Evolutionary conservation across 1,140 invertebrate species (phyloP), one percentile per base, ranked within the genome.

Genomic region (Metopolophium dirhodum): DNA sequence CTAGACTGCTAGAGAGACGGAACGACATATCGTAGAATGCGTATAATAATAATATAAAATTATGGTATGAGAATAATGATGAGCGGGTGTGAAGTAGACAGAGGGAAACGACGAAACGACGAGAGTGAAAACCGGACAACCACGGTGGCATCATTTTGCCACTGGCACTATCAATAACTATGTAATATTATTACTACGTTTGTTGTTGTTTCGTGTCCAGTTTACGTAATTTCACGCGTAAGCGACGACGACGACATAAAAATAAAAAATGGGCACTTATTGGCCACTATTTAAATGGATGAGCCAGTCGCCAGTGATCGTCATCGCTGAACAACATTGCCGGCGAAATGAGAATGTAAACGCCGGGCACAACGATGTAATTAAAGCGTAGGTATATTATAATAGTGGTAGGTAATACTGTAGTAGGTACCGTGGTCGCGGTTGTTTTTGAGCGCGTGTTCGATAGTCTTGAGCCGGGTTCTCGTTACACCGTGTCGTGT

Each of bases 191-290:
- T 20, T n/a, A 77, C 11, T 14, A n/a, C 61, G 61, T n/a, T 18
- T 77, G n/a, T 77, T n/a, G n/a, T 77, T n/a, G 30, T 77, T 77
- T n/a, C 61, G n/a, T n/a, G 61, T 77, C 6, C 6, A 14, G n/a
- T n/a, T 77, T n/a, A 77, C 61, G 30, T 77, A 77, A 77, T 77
- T 77, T 77, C 61, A 77, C 61, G 61, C 61, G 61, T 68, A 68
- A 68, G 61, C 26, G 61, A 77, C 61, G 1, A n/a, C 61, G 30
- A n/a, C 61, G 61, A 18, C n/a, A n/a, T n/a, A n/a, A 18, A 30
- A n/a, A 77, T 77, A n/a, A 77, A 77, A 77, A 4, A 35, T 18
- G 14, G 30, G 23, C 18, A 68, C 30, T 41, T 41, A 41, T 41
- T 41, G 41, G 41, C 61, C 30, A 68, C 11, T 68, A 14, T 68